Percentiles rank a stretch among this genome's conserved stretches.
These are phyloP conservation scores for Oophaga pumilio DNA, from an alignment of 2,113 vertebrate genomes.

Conservation along the genomic window DNA sequence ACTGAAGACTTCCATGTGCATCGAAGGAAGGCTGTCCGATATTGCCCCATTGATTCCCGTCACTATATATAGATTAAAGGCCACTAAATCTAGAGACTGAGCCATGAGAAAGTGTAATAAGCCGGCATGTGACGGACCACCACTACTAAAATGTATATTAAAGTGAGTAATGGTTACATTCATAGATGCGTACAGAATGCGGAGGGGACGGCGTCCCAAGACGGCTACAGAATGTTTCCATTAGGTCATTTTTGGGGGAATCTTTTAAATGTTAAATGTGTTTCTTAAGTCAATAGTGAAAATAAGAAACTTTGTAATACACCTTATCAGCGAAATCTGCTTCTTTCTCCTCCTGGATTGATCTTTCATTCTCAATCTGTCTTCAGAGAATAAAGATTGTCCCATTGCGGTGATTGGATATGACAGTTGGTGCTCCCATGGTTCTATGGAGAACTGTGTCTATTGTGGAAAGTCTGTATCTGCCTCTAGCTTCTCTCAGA, in stretches of 20 bases:
- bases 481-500: too few species aligned
- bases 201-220: neutral
- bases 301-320: too few species aligned
- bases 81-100: conserved; percentile 2
- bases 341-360: too few species aligned
- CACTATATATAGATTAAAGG: neutral
- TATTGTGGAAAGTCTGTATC: too few species aligned
- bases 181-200: neutral
- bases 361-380: too few species aligned
- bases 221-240: neutral
- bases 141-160: neutral
- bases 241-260: neutral
- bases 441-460: too few species aligned
- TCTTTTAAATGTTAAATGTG: neutral
- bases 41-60: neutral
- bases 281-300: too few species aligned
- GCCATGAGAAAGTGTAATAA: neutral
- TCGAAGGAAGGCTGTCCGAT: neutral
- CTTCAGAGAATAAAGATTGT: too few species aligned
- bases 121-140: neutral
- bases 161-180: neutral
- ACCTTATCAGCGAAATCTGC: too few species aligned
- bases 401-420: too few species aligned
- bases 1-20: neutral
- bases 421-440: too few species aligned